Evolutionary conservation across 2,888 invertebrate species (phyloP).

Genomic region (Ennomos quercinarius): DNA sequence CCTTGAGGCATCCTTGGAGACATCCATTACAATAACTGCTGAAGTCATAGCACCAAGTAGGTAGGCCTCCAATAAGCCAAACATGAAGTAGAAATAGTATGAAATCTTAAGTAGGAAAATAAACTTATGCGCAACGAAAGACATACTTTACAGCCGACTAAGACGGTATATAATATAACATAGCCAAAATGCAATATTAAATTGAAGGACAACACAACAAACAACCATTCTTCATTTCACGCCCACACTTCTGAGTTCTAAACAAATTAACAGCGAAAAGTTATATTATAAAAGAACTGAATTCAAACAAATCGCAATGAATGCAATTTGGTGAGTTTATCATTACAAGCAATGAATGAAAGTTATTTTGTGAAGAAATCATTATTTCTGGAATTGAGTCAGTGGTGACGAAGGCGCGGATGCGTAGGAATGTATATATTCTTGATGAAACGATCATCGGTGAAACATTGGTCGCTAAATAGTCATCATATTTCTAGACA

Average conservation of each 20-base stretch:
- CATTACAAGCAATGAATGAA: conserved; percentile 23
- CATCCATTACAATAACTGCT: not conserved
- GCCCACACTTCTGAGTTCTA: too few relatives aligned
- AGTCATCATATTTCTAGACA: conserved; percentile 37
- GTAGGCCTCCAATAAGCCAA: not conserved
- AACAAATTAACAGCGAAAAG: too few relatives aligned
- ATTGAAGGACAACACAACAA: too few relatives aligned
- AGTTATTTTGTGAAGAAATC: conserved; percentile 27
- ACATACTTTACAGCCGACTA: too few relatives aligned
- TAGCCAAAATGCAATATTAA: not conserved
- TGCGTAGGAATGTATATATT: conserved; percentile 59
- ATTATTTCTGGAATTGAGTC: conserved; percentile 68
- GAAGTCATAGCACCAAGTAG: not conserved
- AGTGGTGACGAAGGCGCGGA: conserved; percentile 50
- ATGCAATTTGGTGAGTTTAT: not conserved
- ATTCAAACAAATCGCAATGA: not conserved
- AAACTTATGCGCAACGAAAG: not conserved
- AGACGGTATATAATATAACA: not conserved
- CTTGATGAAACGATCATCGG: conserved; percentile 34
- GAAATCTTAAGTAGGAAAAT: not conserved
- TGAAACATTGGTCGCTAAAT: conserved; percentile 36
- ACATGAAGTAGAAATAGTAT: not conserved
- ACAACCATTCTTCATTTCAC: too few relatives aligned
- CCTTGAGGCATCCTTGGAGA: conserved; percentile 49
- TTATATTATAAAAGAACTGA: too few relatives aligned